These are phyloP conservation scores for Copidosoma aretas DNA, from an alignment of 2,888 invertebrate genomes.

Conservation along the genomic window DNA sequence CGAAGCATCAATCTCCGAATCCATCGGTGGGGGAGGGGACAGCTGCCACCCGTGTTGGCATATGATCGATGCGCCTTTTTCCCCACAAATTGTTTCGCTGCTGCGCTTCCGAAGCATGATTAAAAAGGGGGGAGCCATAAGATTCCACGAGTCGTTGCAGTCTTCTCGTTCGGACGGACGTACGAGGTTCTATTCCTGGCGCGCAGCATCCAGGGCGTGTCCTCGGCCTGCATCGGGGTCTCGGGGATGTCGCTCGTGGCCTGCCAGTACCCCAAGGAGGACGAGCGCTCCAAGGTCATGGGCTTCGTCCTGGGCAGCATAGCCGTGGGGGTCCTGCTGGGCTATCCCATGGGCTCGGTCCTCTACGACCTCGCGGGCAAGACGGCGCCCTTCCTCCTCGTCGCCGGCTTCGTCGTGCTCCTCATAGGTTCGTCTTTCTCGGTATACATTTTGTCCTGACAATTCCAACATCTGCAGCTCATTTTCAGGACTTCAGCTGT, in stretches of 20 bases:
- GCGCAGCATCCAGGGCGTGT: conserved; percentile 79
- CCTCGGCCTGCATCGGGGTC: conserved; percentile 80
- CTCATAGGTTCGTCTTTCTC: conserved; percentile 49
- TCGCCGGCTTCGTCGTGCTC: conserved; percentile 68
- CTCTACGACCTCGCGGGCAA: conserved; percentile 80
- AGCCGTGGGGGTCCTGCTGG: conserved; percentile 80
- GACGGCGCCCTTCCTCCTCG: conserved; percentile 75
- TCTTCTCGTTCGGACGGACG: conserved; percentile 77
- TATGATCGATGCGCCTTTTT: too few species aligned
- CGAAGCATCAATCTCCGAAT: too few species aligned
- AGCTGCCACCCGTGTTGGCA: too few species aligned
- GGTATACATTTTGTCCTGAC: too few species aligned
- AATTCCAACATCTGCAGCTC: too few species aligned
- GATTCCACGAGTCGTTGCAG: too few species aligned
- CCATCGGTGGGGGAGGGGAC: too few species aligned
- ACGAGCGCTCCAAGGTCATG: conserved; percentile 73
- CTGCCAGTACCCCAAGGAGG: conserved; percentile 64
- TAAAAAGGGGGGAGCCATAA: too few species aligned
- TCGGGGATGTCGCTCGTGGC: conserved; percentile 84
- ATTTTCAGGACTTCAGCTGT: conserved; percentile 51
- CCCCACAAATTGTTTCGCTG: too few species aligned
- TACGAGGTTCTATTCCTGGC: conserved; percentile 75
- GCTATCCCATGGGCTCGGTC: conserved; percentile 82
- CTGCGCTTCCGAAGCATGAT: too few species aligned
- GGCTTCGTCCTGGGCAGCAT: conserved; percentile 82